A percentile compares a stretch with the other conserved stretches of the same genome.
Conservation (phyloP, 2,888 invertebrate genomes). For the Tryphoninae sp. region DNA sequence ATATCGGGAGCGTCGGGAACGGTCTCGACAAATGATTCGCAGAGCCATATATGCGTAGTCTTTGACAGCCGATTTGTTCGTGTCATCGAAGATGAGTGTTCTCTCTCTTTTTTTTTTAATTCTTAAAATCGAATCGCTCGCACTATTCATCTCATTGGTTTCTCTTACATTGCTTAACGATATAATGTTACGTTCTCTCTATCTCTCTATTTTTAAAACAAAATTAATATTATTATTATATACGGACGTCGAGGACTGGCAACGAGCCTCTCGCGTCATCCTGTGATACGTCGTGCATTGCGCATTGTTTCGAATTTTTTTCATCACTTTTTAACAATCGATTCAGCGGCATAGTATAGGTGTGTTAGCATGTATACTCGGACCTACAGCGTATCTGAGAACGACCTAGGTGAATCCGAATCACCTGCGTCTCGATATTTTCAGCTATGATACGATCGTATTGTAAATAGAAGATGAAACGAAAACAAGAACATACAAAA, state of each 20-base stretch:
- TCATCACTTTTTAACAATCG: conserved; percentile 20
- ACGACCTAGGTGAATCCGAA: conserved; percentile 62
- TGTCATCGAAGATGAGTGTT: conserved; percentile 10
- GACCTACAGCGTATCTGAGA: conserved; percentile 65
- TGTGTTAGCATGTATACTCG: conserved; percentile 46
- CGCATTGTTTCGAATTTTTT: conserved; percentile 46
- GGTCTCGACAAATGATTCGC: conserved; percentile 48
- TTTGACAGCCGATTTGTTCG: conserved; percentile 35
- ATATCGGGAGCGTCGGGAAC: conserved; percentile 44
- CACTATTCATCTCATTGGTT: neutral
- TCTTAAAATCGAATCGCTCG: conserved; percentile 18
- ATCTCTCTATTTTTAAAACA: conserved; percentile 26
- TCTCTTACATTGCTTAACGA: conserved; percentile 28
- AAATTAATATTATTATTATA: conserved; percentile 21
- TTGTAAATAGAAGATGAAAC: conserved; percentile 48
- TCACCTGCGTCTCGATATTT: conserved; percentile 48
- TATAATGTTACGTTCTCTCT: conserved; percentile 26
- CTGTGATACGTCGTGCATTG: conserved; percentile 61
- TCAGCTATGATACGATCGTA: conserved; percentile 49
- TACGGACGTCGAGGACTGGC: conserved; percentile 61
- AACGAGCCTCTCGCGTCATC: conserved; percentile 55
- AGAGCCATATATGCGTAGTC: conserved; percentile 54
- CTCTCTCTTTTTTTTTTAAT: conserved; percentile 14
- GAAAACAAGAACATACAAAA: conserved; percentile 6
- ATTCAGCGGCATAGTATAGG: conserved; percentile 63